phyloP scores from a whole-genome alignment of 2,113 vertebrate species.

The Symphodus melops region DNA sequence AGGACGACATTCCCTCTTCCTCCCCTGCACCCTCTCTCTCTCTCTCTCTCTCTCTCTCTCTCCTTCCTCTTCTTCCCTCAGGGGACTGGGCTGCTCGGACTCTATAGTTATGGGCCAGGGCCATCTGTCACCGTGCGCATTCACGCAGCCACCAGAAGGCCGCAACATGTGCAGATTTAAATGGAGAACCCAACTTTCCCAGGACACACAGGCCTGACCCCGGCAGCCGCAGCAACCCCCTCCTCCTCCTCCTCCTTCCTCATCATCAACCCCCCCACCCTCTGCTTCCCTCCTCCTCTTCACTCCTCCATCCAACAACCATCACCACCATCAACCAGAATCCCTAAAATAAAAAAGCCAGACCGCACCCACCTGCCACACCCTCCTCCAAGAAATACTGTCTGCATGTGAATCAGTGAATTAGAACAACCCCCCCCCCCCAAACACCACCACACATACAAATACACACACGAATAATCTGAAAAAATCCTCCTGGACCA shows the following conservation, averaged over 20 bases:
- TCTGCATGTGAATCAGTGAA: conserved; percentile 74
- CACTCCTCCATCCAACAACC: conserved; percentile 36
- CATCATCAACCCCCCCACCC: conserved; percentile 37
- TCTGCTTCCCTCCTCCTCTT: conserved; percentile 23
- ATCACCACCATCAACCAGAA: conserved; percentile 46
- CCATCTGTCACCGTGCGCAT: conserved; percentile 83
- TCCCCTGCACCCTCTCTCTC: conserved; percentile 25
- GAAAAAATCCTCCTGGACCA: neutral
- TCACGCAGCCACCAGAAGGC: conserved; percentile 85
- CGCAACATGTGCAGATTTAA: conserved; percentile 86
- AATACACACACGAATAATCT: too few species aligned
- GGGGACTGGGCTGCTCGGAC: conserved; percentile 69
- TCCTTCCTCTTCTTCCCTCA: conserved; percentile 51
- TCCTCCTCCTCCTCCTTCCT: conserved; percentile 14
- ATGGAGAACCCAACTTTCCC: conserved; percentile 86
- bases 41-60: conserved; percentile 31
- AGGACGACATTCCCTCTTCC: conserved; percentile 51
- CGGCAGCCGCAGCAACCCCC: conserved; percentile 75
- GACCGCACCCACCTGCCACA: conserved; percentile 67
- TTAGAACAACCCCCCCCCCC: conserved; percentile 38
- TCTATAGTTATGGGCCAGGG: conserved; percentile 82
- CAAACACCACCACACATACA: too few species aligned
- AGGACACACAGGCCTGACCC: conserved; percentile 86
- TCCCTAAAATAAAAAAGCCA: conserved; percentile 34
- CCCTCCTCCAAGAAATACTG: conserved; percentile 68